Base-by-base conservation (phyloP, 2,113 vertebrate genomes). In the Vidua chalybeata region DNA sequence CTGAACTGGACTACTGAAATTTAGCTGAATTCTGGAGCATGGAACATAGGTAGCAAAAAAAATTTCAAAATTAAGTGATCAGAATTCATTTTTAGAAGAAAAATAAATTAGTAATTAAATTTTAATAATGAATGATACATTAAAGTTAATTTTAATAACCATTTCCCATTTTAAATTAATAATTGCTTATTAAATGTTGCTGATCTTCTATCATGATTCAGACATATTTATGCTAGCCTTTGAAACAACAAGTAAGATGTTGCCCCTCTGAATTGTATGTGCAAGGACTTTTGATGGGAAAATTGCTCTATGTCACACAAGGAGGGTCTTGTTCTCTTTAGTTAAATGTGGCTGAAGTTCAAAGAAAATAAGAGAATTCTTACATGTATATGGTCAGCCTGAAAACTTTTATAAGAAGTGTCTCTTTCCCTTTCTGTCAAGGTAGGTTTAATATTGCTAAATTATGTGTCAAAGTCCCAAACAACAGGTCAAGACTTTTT, bases 141-240 rank as follows among this genome's bases (percentile, higher is more conserved):
- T 43, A 14, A 54, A 23, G 13, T 27, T 56, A 4, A 49, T 45
- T 74, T 75, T 15, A 69, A 26, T 41, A 9, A 43, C 0, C 0
- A 23, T 68, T 78, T 89, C 16, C 5, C 7, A n/a, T 81, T 87
- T 82, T 2, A 37, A 63, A 74, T 63, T 49, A 61, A 56, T 48
- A 37, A 61, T 48, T 1, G 13, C 7, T 21, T 80, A 56, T 78
- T 84, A 81, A 67, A 15, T 61, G 28, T 13, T 87, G 6, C 10
- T 77, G 33, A 66, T 61, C 5, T 37, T 67, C 24, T 63, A 6
- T 18, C 13, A 20, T 3, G 13, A 51, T 63, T n/a, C 11, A 55
- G 31, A 55, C 28, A 13, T 61, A 43, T 54, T 82, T 77, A 33
- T 45, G 10, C 26, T 55, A 51, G 5, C 7, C 22, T 77, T 69